These are phyloP conservation scores for Ochropleura leucogaster DNA, from an alignment of 2,888 invertebrate species.

Conservation along the genomic window DNA sequence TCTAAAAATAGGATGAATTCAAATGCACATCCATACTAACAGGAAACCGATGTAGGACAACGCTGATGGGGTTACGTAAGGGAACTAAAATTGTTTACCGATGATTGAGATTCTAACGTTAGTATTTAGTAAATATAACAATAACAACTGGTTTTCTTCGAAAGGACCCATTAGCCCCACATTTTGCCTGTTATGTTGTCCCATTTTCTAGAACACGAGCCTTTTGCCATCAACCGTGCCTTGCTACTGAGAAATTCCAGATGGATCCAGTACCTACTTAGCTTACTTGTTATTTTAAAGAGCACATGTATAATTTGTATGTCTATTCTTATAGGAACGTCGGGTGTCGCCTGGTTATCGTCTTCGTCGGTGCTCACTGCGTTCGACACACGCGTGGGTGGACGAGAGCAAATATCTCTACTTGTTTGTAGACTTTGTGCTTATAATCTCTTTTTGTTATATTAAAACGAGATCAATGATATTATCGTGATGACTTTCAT, in stretches of 20 bases:
- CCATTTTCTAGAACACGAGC: too few relatives aligned
- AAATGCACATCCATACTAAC: conserved; percentile 52
- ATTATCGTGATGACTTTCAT: conserved; percentile 37
- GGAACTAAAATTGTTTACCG: conserved; percentile 26
- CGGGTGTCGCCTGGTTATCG: conserved; percentile 43
- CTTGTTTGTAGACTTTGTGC: conserved; percentile 45
- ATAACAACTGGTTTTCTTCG: too few relatives aligned
- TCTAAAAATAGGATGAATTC: conserved; percentile 57
- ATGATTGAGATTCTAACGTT: conserved; percentile 11
- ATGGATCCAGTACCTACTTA: too few relatives aligned
- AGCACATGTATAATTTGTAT: conserved; percentile 32
- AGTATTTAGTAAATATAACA: not conserved
- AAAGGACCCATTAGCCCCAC: too few relatives aligned
- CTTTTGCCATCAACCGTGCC: too few relatives aligned
- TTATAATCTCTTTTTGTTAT: conserved; percentile 53
- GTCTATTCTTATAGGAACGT: conserved; percentile 42
- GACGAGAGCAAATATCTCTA: conserved; percentile 53
- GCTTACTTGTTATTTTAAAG: conserved; percentile 12
- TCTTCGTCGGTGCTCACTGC: conserved; percentile 24
- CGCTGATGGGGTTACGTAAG: conserved; percentile 37
- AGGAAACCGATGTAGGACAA: conserved; percentile 61
- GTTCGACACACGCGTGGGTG: conserved; percentile 53
- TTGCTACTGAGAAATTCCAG: too few relatives aligned
- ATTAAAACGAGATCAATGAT: conserved; percentile 50
- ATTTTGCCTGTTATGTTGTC: too few relatives aligned